Conservation (phyloP, 2,797 vertebrate species). For the Pristis pectinata region DNA sequence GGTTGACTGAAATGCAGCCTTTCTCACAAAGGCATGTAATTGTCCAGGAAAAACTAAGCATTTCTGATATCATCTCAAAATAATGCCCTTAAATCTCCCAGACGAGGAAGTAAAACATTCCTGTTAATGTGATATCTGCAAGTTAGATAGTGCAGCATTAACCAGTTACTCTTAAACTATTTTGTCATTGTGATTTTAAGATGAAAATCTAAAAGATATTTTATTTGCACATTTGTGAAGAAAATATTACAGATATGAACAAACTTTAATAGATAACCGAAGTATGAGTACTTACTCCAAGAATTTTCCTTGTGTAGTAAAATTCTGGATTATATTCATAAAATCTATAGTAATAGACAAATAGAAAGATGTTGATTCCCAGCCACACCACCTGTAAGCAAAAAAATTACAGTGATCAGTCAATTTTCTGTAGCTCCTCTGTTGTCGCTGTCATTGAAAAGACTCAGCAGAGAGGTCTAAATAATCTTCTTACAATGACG, state of each 20-base stretch:
- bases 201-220: not conserved
- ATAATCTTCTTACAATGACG: conserved; percentile 63
- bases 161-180: not conserved
- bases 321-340: conserved; percentile 61
- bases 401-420: conserved; percentile 20
- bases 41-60: not conserved
- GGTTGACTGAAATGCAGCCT: not conserved
- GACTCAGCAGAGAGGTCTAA: not conserved
- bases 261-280: not conserved
- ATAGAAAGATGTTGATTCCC: conserved; percentile 79
- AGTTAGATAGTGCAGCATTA: not conserved
- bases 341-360: conserved; percentile 65
- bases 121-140: not conserved
- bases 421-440: not conserved
- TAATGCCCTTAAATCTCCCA: not conserved
- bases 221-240: not conserved
- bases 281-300: conserved; percentile 65
- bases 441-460: not conserved
- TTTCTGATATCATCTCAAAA: not conserved
- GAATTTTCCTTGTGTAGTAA: conserved; percentile 77
- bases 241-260: not conserved
- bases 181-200: not conserved
- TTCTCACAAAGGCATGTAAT: not conserved
- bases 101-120: too few relatives aligned
- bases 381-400: conserved; percentile 70